Base-by-base conservation (phyloP, 2,888 invertebrate species). In the Pyrgus malvae region DNA sequence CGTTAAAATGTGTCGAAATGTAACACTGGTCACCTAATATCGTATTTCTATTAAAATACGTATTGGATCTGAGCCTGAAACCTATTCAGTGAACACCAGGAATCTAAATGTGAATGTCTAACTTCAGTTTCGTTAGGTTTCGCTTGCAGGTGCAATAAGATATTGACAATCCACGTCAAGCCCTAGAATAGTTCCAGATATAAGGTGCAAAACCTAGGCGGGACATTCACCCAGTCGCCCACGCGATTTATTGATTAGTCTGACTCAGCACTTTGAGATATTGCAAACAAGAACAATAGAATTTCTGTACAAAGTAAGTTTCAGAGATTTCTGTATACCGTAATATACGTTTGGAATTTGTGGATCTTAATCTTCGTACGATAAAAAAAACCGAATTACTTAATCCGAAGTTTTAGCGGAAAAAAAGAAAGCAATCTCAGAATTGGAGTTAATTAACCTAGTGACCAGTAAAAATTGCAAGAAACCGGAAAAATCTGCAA, bases 211-310 rank as follows among this genome's bases (percentile, higher is more conserved):
- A 54, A 59, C 67, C 67, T 66, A 64, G 67, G 69, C 63, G 67
- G 69, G 69, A 62, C 73, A 60, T 66, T 68, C 72, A 73, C 74
- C 74, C 63, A 69, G 65, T 71, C 72, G 66, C 72, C 76, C 67
- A 75, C 74, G 62, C 70, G 41, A 57, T 56, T 48, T 72, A 76
- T 76, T 64, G 74, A 75, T 71, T 65, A 58, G 31, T 41, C 50
- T 57, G 44, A 38, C 19, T 37, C 40, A 51, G 42, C 48, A 37
- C 41, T 49, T 21, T 31, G 38, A 42, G 35, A 25, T 41, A 50
- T 35, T 44, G 29, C 27, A 37, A 51, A 27, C 14, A 37, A 14
- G 37, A 25, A 44, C 29, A 19, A 23, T 8, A 9, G 21, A 5
- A 2, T 7, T 3, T 7, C 7, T 40, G 12, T 21, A 19, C 21